Evolutionary conservation across 2,888 invertebrate species (phyloP).

Genomic region (Baccha elongata): DNA sequence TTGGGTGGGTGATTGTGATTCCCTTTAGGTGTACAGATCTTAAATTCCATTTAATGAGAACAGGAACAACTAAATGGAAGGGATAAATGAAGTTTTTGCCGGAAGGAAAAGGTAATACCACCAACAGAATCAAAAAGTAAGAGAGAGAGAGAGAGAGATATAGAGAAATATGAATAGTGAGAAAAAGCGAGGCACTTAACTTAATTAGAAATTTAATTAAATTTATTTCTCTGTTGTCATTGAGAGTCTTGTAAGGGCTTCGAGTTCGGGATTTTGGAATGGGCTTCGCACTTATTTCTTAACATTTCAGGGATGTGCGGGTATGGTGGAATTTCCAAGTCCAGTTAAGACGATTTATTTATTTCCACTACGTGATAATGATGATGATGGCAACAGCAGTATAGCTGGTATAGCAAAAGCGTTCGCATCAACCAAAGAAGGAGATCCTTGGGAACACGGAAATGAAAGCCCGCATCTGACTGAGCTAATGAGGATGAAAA

Average conservation of each 20-base stretch:
- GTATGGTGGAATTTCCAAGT: slow-evolving; percentile 16
- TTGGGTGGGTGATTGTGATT: slow-evolving; percentile 15
- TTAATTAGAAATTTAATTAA: slow-evolving; percentile 72
- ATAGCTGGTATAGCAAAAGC: neutral
- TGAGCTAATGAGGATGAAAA: slow-evolving; percentile 69
- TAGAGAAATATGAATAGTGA: neutral
- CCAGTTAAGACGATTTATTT: slow-evolving; percentile 70
- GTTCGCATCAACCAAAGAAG: neutral
- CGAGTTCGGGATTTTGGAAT: slow-evolving; percentile 25
- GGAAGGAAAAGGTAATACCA: slow-evolving; percentile 5
- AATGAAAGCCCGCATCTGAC: slow-evolving; percentile 58
- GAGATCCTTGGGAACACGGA: slow-evolving; percentile 50
- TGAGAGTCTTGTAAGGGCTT: slow-evolving; percentile 25
- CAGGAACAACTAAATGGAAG: slow-evolving; percentile 27
- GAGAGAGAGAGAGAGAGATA: neutral
- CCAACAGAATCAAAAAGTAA: neutral
- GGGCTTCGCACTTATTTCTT: slow-evolving; percentile 2
- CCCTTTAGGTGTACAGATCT: slow-evolving; percentile 30
- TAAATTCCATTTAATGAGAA: slow-evolving; percentile 63
- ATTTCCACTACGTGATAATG: slow-evolving; percentile 68
- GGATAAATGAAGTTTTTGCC: slow-evolving; percentile 15
- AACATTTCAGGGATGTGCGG: slow-evolving; percentile 1
- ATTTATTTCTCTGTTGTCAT: slow-evolving; percentile 64
- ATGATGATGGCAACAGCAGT: slow-evolving; percentile 33
- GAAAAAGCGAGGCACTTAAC: slow-evolving; percentile 55